Percentiles rank a stretch among this genome's conserved stretches.
Evolutionary conservation across 2,888 invertebrate genomes (phyloP).

Genomic region (Sphaerophoria rueppellii): DNA sequence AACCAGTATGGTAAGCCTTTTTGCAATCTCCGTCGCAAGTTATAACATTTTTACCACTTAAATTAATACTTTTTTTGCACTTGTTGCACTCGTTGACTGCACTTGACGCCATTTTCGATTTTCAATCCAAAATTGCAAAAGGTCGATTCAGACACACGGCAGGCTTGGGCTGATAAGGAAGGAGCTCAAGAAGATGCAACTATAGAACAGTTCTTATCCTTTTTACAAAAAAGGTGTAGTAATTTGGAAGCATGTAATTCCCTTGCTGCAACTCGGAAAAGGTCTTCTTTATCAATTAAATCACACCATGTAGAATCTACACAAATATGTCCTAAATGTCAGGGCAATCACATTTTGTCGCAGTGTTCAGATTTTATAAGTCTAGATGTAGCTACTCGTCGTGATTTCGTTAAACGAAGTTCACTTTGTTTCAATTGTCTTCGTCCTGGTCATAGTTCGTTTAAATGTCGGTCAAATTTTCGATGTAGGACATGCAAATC

Average conservation of each 20-base stretch:
- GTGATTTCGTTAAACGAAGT: constrained; percentile 29
- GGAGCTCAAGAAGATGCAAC: not conserved
- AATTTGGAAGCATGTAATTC: not conserved
- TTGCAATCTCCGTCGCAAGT: not conserved
- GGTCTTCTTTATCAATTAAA: no score
- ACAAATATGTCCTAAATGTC: constrained; percentile 6
- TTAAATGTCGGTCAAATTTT: not conserved
- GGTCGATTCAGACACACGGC: constrained; percentile 20
- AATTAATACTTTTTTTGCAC: constrained; percentile 16
- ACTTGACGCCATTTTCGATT: constrained; percentile 17
- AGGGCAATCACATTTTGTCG: constrained; percentile 17
- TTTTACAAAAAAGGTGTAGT: constrained; percentile 1
- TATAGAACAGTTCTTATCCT: not conserved
- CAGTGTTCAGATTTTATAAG: constrained; percentile 5
- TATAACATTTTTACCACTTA: constrained; percentile 5
- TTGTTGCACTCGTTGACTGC: not conserved
- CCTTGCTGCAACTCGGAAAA: not conserved
- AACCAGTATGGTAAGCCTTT: constrained; percentile 15
- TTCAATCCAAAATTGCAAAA: constrained; percentile 43
- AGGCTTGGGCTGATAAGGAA: not conserved
- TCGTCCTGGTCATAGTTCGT: constrained; percentile 7
- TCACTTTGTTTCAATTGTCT: constrained; percentile 41
- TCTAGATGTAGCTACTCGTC: constrained; percentile 15
- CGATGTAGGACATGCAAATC: no score
- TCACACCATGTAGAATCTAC: not conserved